phyloP scores from a whole-genome alignment of 1,140 invertebrate genomes.

The Zaprionus lachaisei region DNA sequence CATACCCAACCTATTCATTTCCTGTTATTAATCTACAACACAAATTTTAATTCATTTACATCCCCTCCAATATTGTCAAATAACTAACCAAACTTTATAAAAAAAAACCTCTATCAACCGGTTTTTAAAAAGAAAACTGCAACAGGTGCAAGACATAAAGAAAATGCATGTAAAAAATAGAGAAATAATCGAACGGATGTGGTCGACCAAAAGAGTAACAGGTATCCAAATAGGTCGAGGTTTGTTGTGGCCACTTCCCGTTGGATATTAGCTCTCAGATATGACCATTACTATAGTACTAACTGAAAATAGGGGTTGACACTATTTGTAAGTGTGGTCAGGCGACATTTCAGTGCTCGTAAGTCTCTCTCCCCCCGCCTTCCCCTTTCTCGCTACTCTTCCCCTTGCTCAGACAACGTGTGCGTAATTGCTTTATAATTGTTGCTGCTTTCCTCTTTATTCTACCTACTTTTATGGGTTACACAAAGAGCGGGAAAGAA shows the following conservation, averaged over 20 bases:
- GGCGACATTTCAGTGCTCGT: conserved; percentile 6
- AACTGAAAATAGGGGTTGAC: background rate
- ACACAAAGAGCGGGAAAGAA: conserved; percentile 1
- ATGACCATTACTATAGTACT: conserved; percentile 2
- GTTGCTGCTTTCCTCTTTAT: conserved; percentile 27
- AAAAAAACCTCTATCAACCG: background rate
- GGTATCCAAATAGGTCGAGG: conserved; percentile 58
- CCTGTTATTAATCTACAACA: background rate
- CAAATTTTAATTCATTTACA: background rate
- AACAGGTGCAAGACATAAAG: conserved; percentile 30
- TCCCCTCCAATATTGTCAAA: background rate
- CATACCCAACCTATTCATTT: background rate
- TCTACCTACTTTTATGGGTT: conserved; percentile 52
- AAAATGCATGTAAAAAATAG: conserved; percentile 17
- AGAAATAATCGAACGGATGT: conserved; percentile 31
- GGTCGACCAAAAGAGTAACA: conserved; percentile 51
- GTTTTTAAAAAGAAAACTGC: background rate
- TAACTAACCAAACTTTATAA: background rate
- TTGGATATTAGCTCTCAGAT: conserved; percentile 4
- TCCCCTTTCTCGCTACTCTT: background rate
- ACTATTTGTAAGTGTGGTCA: background rate
- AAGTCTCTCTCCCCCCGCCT: background rate
- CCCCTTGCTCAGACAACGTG: conserved; percentile 10
- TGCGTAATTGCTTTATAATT: conserved; percentile 75
- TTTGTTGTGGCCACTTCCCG: conserved; percentile 59